Evolutionary conservation across 2,113 vertebrate species (phyloP).

Genomic region (Ciconia maguari): DNA sequence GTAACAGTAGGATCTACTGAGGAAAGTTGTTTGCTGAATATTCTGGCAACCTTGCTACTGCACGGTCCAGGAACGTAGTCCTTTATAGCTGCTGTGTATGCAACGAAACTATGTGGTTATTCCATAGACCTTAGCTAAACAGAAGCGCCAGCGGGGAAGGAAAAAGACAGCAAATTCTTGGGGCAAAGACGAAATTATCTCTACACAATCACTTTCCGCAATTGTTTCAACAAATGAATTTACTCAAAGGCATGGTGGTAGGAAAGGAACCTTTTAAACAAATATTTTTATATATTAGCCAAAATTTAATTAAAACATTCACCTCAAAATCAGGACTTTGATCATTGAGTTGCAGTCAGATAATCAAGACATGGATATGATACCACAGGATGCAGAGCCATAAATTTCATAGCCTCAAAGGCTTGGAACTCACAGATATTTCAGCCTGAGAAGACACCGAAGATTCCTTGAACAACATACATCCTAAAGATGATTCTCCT

Average conservation of each 20-base stretch:
- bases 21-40: background rate
- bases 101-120: background rate
- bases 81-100: background rate
- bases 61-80: background rate
- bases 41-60: background rate
- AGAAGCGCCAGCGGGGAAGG: background rate
- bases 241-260: background rate
- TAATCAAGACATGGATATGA: background rate
- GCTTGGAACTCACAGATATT: background rate
- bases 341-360: background rate
- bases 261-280: background rate
- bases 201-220: background rate
- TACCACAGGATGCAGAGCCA: background rate
- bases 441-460: background rate
- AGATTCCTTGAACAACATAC: background rate
- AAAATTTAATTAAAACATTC: background rate
- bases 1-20: background rate
- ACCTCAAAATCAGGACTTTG: background rate
- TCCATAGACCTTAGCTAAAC: background rate
- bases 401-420: background rate
- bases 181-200: background rate
- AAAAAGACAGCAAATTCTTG: background rate
- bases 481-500: background rate
- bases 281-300: background rate
- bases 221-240: background rate